These are phyloP conservation scores for Cordilura impudica DNA, from an alignment of 2,888 invertebrate species.

Conservation along the genomic window DNA sequence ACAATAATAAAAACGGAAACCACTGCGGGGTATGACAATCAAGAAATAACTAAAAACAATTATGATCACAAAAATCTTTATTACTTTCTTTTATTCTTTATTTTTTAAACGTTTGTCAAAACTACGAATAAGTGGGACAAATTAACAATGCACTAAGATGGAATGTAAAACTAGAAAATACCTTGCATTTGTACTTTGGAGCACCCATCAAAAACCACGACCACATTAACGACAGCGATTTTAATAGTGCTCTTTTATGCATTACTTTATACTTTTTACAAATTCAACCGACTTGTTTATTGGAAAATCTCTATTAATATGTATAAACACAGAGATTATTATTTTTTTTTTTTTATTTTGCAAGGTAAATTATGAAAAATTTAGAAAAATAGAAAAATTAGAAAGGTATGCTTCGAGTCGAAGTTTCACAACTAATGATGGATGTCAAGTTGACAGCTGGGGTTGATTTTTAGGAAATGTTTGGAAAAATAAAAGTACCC, in stretches of 20 bases:
- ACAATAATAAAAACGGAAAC: not conserved
- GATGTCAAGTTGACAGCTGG: constrained; percentile 6
- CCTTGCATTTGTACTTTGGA: constrained; percentile 63
- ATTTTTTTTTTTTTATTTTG: not conserved
- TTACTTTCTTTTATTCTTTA: not conserved
- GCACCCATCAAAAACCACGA: constrained; percentile 50
- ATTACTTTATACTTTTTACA: constrained; percentile 68
- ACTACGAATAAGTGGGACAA: constrained; percentile 48
- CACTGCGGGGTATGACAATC: not conserved
- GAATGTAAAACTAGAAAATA: constrained; percentile 64
- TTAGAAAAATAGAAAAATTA: not conserved
- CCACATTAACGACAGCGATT: constrained; percentile 29
- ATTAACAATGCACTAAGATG: constrained; percentile 25
- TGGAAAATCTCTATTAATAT: not conserved
- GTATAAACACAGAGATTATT: constrained; percentile 33
- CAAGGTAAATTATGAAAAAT: not conserved
- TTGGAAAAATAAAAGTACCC: constrained; percentile 1
- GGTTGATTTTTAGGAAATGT: constrained; percentile 37
- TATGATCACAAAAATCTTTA: constrained; percentile 4
- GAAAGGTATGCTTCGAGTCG: not conserved
- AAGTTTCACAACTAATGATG: constrained; percentile 47
- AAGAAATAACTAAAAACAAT: not conserved
- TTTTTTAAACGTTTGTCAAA: constrained; percentile 6
- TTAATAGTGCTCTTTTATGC: constrained; percentile 68
- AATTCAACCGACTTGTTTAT: constrained; percentile 15